Percentiles rank a stretch among this genome's conserved stretches.
Evolutionary conservation across 2,888 invertebrate species (phyloP).

Genomic region (Invenusta paracnida): DNA sequence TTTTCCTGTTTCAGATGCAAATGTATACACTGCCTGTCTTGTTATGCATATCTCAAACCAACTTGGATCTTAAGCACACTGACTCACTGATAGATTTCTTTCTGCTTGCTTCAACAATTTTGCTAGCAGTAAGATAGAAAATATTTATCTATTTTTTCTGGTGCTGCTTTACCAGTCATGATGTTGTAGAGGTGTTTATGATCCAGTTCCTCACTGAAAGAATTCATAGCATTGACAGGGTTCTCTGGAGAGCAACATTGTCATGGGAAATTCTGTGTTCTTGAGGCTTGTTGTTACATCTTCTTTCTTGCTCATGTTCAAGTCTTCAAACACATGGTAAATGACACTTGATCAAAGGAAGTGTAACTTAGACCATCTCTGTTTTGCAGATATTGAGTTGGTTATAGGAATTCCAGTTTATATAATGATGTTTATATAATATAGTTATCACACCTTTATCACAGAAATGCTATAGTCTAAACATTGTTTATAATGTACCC

Average conservation of each 20-base stretch:
- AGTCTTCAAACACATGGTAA: constrained; percentile 32
- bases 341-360: constrained; percentile 31
- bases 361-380: constrained; percentile 39
- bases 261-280: constrained; percentile 39
- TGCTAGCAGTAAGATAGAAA: background rate
- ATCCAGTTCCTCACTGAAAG: constrained; percentile 1
- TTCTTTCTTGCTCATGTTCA: constrained; percentile 34
- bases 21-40: constrained; percentile 26
- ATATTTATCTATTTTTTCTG: background rate
- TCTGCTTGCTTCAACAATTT: constrained; percentile 4
- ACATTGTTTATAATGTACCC: too few relatives aligned
- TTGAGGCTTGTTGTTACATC: constrained; percentile 35
- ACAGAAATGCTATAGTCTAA: too few relatives aligned
- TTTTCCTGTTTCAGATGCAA: background rate
- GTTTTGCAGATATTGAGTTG: constrained; percentile 32
- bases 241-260: constrained; percentile 33
- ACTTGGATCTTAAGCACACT: constrained; percentile 5
- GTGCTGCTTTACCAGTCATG: background rate
- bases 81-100: constrained; percentile 8
- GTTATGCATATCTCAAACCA: background rate
- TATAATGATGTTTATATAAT: too few relatives aligned
- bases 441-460: too few relatives aligned
- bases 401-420: constrained; percentile 44
- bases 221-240: constrained; percentile 41
- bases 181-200: constrained; percentile 12